Evolutionary conservation across 2,888 invertebrate genomes (phyloP).

Genomic region (Argyra leucocephala): DNA sequence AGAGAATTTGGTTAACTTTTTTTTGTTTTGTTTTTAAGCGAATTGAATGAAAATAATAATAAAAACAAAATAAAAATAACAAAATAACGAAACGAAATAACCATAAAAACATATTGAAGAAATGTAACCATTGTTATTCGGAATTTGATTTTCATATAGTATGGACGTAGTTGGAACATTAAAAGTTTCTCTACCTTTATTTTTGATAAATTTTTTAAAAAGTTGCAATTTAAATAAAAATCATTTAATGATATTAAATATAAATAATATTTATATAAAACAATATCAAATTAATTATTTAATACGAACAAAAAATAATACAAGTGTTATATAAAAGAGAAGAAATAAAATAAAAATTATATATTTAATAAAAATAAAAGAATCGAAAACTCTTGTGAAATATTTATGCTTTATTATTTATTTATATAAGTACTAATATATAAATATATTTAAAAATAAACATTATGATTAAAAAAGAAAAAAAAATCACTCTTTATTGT

Average conservation of each 20-base stretch:
- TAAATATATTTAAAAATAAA: not conserved
- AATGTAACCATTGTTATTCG: slow-evolving; percentile 40
- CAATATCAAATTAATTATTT: not conserved
- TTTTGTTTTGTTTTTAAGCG: too few species aligned
- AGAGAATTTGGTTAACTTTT: too few species aligned
- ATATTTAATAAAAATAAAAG: not conserved
- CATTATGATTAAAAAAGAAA: not conserved
- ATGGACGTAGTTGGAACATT: slow-evolving; percentile 18
- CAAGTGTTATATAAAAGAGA: slow-evolving; percentile 9
- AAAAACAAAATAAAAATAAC: too few species aligned
- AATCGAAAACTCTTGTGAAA: not conserved
- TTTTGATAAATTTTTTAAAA: not conserved
- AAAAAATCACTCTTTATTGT: not conserved
- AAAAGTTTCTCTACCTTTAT: not conserved
- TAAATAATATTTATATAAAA: not conserved
- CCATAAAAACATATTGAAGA: not conserved
- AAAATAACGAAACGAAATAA: too few species aligned
- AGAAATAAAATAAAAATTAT: slow-evolving; percentile 8
- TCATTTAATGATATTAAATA: not conserved
- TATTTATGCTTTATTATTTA: too few species aligned
- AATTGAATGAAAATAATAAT: too few species aligned
- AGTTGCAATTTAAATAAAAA: not conserved
- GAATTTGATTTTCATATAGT: slow-evolving; percentile 59
- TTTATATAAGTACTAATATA: too few species aligned
- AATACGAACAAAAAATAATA: not conserved